Conservation (phyloP, 1,140 invertebrate species). For the Drosophila funebris region DNA sequence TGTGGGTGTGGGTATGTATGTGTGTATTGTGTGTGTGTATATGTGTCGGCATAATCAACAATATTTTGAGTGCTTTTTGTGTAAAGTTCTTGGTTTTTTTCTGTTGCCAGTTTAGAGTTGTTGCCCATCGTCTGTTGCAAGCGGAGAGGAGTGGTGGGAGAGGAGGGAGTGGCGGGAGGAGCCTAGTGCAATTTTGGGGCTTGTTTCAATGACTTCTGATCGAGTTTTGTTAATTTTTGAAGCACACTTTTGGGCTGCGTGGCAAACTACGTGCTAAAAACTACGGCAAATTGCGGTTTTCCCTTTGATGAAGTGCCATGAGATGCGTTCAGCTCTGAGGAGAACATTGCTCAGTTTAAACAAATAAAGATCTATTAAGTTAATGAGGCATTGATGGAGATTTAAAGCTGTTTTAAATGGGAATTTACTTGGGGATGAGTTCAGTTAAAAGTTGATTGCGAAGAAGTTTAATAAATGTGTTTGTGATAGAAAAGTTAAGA, state of each 20-base stretch:
- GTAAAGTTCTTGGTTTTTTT: conserved; percentile 70
- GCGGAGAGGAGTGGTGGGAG: background rate
- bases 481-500: too few species aligned
- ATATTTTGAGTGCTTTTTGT: conserved; percentile 81
- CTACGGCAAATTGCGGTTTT: conserved; percentile 17
- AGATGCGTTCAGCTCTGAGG: background rate
- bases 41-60: conserved; percentile 68
- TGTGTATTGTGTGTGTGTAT: conserved; percentile 1
- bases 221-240: conserved; percentile 69
- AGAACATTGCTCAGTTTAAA: background rate
- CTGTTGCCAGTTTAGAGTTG: conserved; percentile 23
- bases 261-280: conserved; percentile 21
- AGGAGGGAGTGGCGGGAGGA: background rate
- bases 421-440: too few species aligned
- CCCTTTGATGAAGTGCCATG: background rate
- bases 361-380: background rate
- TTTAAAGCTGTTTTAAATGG: too few species aligned
- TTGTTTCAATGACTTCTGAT: conserved; percentile 62
- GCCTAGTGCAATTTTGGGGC: conserved; percentile 24
- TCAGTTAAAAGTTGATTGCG: too few species aligned
- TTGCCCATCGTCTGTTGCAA: conserved; percentile 46
- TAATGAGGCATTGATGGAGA: background rate
- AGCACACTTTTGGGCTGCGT: conserved; percentile 36
- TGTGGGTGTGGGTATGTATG: background rate
- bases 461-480: too few species aligned